Evolutionary conservation across 1,140 invertebrate species (phyloP), one percentile per base, ranked within the genome.

Genomic region (Neotoxoptera formosana): DNA sequence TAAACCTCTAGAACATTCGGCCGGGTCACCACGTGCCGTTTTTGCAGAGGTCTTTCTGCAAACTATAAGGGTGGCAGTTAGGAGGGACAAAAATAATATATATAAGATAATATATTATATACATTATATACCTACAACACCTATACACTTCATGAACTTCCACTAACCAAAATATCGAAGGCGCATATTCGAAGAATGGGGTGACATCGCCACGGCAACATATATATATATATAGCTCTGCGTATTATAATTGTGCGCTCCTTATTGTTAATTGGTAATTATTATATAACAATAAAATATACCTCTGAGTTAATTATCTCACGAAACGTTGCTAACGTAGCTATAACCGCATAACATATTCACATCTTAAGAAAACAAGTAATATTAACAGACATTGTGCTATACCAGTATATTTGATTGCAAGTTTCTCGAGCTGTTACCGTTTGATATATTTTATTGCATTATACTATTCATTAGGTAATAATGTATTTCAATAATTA

Each of bases 131-230:
- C n/a, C n/a, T n/a, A n/a, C n/a, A n/a, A n/a, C 14, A 76, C 14
- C 23, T 8, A n/a, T 67, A 67, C 14, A 67, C 60, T 67, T 67
- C 60, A n/a, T 67, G 4, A 14, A 67, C 60, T 67, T 30, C 14
- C 30, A 67, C 11, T 67, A n/a, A 9, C 14, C 2, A 6, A 76
- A n/a, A 76, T 14, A n/a, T 76, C n/a, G 14, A 17, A 76, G 4
- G 6, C 60, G 60, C n/a, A 76, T 76, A n/a, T 76, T n/a, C 17
- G 17, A 76, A 76, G 17, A 76, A 76, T 76, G 14, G 14, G 8
- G 30, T 76, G 2, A 30, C 14, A 76, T 0, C 14, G 0, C 7
- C 0, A 7, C 6, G 0, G n/a, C n/a, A n/a, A n/a, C 17, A 41
- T 41, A n/a, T n/a, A n/a, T n/a, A n/a, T n/a, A n/a, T n/a, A n/a